Conservation (phyloP, 2,888 invertebrate species). For the Chrysolina americana region DNA sequence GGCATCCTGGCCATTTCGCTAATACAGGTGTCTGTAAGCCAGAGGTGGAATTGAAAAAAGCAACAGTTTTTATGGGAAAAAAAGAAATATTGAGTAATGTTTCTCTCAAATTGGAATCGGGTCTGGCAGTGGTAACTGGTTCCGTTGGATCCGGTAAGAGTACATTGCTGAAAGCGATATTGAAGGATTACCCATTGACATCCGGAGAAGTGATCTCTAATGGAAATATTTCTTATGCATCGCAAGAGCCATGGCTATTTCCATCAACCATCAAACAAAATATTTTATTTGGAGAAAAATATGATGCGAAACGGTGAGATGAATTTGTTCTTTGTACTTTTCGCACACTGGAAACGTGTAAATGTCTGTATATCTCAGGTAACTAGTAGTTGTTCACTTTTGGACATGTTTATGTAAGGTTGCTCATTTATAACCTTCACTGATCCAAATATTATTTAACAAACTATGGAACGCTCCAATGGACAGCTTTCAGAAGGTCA, state of each 20-base stretch:
- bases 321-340: not conserved
- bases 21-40: constrained; percentile 50
- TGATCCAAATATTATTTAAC: no score
- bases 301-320: constrained; percentile 31
- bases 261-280: constrained; percentile 80
- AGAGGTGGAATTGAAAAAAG: constrained; percentile 49
- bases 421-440: no score
- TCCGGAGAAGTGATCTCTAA: constrained; percentile 68
- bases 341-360: no score
- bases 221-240: constrained; percentile 73
- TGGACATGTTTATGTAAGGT: no score
- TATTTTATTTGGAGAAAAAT: constrained; percentile 69
- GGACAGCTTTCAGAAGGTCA: no score
- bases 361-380: no score
- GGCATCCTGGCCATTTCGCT: constrained; percentile 76
- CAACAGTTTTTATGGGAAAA: constrained; percentile 56
- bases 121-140: constrained; percentile 74
- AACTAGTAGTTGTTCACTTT: no score
- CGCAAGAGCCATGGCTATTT: constrained; percentile 77
- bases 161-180: constrained; percentile 66
- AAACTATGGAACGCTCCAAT: no score
- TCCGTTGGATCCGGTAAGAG: constrained; percentile 78
- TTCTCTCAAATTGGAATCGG: constrained; percentile 46
- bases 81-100: constrained; percentile 66
- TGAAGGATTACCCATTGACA: constrained; percentile 67